Percentiles rank a stretch among this genome's conserved stretches.
phyloP scores from a whole-genome alignment of 2,797 vertebrate genomes.

The Prionace glauca region DNA sequence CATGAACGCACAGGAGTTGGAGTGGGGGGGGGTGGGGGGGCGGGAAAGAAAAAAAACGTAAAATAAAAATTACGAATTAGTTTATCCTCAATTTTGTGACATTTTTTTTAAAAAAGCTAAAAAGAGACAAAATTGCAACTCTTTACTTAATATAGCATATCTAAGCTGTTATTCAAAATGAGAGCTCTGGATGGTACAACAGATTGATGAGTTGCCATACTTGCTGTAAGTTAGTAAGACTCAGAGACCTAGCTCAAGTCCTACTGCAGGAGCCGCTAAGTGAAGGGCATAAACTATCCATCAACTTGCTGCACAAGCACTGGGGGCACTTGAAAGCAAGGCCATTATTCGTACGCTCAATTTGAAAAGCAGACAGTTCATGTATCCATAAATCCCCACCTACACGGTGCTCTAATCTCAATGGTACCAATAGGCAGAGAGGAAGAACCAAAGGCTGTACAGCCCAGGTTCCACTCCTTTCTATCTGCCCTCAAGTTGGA shows the following conservation, averaged over 20 bases:
- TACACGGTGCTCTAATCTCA: neutral
- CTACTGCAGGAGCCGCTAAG: neutral
- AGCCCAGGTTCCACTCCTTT: neutral
- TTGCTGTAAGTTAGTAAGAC: neutral
- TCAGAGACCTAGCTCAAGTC: neutral
- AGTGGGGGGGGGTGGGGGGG: neutral
- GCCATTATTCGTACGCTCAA: neutral
- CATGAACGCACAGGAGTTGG: neutral
- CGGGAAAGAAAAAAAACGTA: neutral
- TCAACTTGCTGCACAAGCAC: neutral
- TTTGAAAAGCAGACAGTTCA: neutral
- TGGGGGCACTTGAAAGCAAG: neutral
- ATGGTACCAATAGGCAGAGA: neutral
- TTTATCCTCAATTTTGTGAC: constrained; percentile 26
- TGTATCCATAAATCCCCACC: neutral
- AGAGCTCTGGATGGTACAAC: neutral
- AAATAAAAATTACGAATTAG: constrained; percentile 29
- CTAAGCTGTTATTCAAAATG: neutral
- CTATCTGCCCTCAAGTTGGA: neutral
- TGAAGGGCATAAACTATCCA: neutral
- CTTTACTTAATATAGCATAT: neutral
- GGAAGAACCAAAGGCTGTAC: neutral
- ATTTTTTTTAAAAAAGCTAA: neutral
- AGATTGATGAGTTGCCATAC: neutral
- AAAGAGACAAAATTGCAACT: neutral